Percentiles rank a stretch among this genome's conserved stretches.
phyloP scores from a whole-genome alignment of 2,888 invertebrate species.

The Apeira syringaria region DNA sequence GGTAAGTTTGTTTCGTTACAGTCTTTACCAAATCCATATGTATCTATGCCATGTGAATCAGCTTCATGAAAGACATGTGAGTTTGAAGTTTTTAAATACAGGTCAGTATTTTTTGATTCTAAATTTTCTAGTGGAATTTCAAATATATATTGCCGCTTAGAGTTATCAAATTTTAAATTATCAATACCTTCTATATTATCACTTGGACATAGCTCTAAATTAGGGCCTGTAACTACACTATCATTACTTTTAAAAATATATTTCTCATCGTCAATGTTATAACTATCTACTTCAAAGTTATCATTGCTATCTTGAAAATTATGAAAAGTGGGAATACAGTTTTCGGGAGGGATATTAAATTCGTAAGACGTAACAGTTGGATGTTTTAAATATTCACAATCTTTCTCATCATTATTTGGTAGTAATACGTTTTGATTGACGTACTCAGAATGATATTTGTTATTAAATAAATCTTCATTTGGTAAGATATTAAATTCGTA shows the following conservation, averaged over 20 bases:
- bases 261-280: too few species aligned
- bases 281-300: too few species aligned
- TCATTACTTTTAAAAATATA: too few species aligned
- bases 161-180: background rate
- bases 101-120: background rate
- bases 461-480: background rate
- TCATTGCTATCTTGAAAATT: too few species aligned
- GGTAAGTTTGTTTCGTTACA: too few species aligned
- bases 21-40: too few species aligned
- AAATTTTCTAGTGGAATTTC: background rate
- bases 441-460: background rate
- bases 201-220: too few species aligned
- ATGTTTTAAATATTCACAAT: background rate
- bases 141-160: background rate
- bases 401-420: background rate
- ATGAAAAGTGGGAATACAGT: too few species aligned
- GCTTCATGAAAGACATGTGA: background rate
- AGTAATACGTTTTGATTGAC: background rate
- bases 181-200: too few species aligned
- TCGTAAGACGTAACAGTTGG: background rate
- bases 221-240: too few species aligned
- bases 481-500: background rate
- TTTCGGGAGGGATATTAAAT: background rate
- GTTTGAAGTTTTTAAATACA: background rate
- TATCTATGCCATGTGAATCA: background rate